These are phyloP conservation scores for Diploptera punctata DNA, from an alignment of 2,888 invertebrate species.

Conservation along the genomic window DNA sequence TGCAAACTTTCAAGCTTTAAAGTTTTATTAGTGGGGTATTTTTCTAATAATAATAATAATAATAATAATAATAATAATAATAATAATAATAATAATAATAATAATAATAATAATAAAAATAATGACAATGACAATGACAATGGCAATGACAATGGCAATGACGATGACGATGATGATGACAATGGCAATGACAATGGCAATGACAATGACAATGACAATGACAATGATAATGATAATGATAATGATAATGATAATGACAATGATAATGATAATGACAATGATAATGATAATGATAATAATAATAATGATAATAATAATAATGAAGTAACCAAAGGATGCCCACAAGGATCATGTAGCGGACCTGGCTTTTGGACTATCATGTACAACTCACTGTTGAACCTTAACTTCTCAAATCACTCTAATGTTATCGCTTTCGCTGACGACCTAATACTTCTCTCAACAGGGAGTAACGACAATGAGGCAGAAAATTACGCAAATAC, in stretches of 20 bases:
- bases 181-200: background rate
- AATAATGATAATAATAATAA: background rate
- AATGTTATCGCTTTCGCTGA: too few species aligned
- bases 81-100: background rate
- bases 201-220: slow-evolving; percentile 15
- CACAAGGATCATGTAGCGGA: too few species aligned
- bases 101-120: background rate
- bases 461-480: background rate
- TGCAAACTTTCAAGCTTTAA: too few species aligned
- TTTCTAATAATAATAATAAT: too few species aligned
- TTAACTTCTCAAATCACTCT: too few species aligned
- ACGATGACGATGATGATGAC: background rate
- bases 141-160: background rate
- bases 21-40: background rate
- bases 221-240: slow-evolving; percentile 13
- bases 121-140: background rate
- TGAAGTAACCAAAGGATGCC: too few species aligned
- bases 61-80: background rate
- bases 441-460: too few species aligned
- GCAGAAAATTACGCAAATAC: too few species aligned
- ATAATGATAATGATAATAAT: background rate
- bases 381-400: too few species aligned
- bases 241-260: slow-evolving; percentile 1
- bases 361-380: too few species aligned
- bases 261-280: background rate